Evolutionary conservation across 1,140 invertebrate genomes (phyloP).

Genomic region (Neodiprion virginianus): DNA sequence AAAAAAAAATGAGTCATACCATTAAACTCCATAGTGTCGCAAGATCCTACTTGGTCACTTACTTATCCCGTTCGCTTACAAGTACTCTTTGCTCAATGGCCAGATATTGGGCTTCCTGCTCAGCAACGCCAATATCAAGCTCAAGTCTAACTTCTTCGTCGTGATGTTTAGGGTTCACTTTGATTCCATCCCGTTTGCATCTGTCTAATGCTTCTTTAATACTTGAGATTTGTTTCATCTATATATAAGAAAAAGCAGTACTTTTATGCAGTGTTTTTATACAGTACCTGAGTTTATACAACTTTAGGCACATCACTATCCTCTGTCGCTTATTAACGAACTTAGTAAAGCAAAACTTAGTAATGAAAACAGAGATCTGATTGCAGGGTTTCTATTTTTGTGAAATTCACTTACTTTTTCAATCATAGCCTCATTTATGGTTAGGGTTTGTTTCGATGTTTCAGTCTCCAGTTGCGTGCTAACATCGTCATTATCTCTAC

Average conservation of each 20-base stretch:
- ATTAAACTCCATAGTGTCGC: not conserved
- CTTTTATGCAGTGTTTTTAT: not conserved
- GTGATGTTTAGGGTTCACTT: constrained; percentile 25
- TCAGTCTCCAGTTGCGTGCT: constrained; percentile 24
- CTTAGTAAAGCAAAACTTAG: too few relatives aligned
- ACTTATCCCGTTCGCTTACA: constrained; percentile 36
- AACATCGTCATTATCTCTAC: constrained; percentile 23
- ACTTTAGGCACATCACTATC: too few relatives aligned
- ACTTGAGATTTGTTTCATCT: constrained; percentile 9
- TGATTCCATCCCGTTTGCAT: constrained; percentile 20
- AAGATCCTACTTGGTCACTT: constrained; percentile 8
- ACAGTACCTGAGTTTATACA: too few relatives aligned
- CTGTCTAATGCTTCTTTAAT: constrained; percentile 26
- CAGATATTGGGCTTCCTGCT: constrained; percentile 27
- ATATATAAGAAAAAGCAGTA: not conserved
- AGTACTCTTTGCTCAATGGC: constrained; percentile 17
- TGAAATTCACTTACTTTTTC: constrained; percentile 23
- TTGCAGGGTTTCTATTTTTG: too few relatives aligned
- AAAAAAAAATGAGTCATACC: constrained; percentile 1
- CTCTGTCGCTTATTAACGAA: too few relatives aligned
- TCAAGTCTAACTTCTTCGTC: constrained; percentile 29
- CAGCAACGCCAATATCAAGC: constrained; percentile 17
- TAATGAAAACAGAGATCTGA: too few relatives aligned
- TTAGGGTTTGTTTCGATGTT: constrained; percentile 25
- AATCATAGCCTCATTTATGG: not conserved